These are phyloP conservation scores for Chloroceryle aenea DNA, from an alignment of 2,113 vertebrate genomes.

Conservation along the genomic window DNA sequence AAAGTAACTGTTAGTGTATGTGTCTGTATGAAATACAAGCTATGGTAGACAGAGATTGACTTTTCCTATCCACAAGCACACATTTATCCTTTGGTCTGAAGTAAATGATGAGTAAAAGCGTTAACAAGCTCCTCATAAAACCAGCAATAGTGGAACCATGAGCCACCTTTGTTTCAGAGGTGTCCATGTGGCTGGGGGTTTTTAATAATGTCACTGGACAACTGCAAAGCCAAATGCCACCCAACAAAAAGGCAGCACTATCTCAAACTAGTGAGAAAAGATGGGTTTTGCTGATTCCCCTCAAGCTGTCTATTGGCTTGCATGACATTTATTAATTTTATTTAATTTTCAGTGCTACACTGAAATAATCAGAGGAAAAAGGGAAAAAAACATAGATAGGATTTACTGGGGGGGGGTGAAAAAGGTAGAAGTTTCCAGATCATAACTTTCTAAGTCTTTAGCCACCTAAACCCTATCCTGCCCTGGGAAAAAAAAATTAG, in stretches of 20 bases:
- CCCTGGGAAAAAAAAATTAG: neutral
- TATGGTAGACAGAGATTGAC: neutral
- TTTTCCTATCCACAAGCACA: neutral
- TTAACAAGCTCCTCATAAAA: neutral
- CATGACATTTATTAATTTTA: neutral
- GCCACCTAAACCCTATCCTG: neutral
- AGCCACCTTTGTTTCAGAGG: neutral
- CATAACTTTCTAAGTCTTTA: neutral
- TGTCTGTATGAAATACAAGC: neutral
- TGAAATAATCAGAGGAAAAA: neutral
- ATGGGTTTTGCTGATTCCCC: neutral
- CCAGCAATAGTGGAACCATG: neutral
- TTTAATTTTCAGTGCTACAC: neutral
- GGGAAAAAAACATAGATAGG: accelerated
- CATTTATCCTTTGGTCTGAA: neutral
- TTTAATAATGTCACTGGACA: neutral
- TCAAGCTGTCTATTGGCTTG: neutral
- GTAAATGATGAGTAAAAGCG: neutral
- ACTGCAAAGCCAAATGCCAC: neutral
- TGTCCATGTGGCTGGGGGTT: accelerated
- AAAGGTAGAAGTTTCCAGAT: neutral
- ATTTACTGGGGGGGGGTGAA: neutral
- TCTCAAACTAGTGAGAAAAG: neutral
- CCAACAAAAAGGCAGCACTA: neutral
- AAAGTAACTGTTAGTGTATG: neutral